These are phyloP conservation scores for Eilema caniola DNA, from an alignment of 2,888 invertebrate genomes.

Conservation along the genomic window DNA sequence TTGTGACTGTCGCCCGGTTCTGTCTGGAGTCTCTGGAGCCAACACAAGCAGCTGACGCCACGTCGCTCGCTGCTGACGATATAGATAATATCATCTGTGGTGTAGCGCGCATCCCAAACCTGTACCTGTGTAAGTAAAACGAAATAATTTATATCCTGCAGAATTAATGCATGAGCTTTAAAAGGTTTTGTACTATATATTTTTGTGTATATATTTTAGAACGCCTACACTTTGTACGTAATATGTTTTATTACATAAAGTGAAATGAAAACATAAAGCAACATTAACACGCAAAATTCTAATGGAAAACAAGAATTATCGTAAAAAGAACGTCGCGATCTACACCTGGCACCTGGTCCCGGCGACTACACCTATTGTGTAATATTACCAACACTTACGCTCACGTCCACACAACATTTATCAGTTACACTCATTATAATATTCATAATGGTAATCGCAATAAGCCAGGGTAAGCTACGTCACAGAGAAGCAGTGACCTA, in stretches of 20 bases:
- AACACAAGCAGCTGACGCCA: too few species aligned
- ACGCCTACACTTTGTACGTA: neutral
- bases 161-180: neutral
- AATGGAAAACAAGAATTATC: neutral
- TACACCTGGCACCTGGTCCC: neutral
- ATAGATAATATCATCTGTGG: neutral
- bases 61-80: neutral
- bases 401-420: neutral
- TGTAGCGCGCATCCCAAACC: neutral
- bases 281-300: slow-evolving; percentile 2
- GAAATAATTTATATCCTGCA: neutral
- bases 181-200: neutral
- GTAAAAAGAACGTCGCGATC: neutral
- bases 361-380: neutral
- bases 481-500: neutral
- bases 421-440: neutral
- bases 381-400: neutral
- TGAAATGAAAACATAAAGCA: neutral
- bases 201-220: neutral
- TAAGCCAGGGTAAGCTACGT: neutral
- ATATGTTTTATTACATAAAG: neutral
- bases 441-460: neutral
- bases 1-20: neutral
- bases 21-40: neutral
- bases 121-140: neutral